Base-by-base conservation (phyloP, 35 echinoderm and acorn worm genomes). In the Lytechinus variegatus region DNA sequence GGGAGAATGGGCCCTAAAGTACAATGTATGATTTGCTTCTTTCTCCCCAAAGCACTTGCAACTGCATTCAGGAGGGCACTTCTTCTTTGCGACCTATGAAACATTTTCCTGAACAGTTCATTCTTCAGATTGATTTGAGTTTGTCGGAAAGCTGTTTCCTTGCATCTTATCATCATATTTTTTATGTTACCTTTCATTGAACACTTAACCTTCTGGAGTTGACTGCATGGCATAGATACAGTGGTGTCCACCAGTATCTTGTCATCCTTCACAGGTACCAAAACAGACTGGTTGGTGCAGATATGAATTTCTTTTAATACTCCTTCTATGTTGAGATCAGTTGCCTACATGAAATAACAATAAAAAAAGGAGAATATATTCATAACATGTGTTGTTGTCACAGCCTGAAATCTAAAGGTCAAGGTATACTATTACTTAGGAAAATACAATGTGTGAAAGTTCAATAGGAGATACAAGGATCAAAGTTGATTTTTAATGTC, bases 311-410 rank as follows among this genome's bases (percentile, higher is more conserved):
- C 66, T 86, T 86, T 86, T 86, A 86, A 86, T n/a, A 86, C n/a
- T n/a, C 10, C 66, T n/a, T 86, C 66, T n/a, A 86, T 86, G 66
- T 86, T 86, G n/a, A 86, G 66, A 86, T 86, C 66, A 86, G 66
- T 86, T 86, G 66, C 66, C 66, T 86, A n/a, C n/a, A 86, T 86
- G 66, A 86, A 86, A 86, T 86, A 86, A 86, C 66, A 86, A 86
- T 86, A 11, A n/a, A 86, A 86, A 86, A 86, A n/a, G n/a, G n/a
- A 86, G n/a, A n/a, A 86, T 11, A 11, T 86, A 86, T 86, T 86
- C 66, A 86, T 11, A 86, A n/a, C 66, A 86, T 86, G 66, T 86
- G n/a, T 86, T 11, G 10, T 11, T 86, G n/a, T n/a, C n/a, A n/a
- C n/a, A n/a, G n/a, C n/a, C n/a, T n/a, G n/a, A n/a, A n/a, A n/a